These are phyloP conservation scores for Eupithecia dodoneata DNA, from an alignment of 2,888 invertebrate genomes.

Conservation along the genomic window DNA sequence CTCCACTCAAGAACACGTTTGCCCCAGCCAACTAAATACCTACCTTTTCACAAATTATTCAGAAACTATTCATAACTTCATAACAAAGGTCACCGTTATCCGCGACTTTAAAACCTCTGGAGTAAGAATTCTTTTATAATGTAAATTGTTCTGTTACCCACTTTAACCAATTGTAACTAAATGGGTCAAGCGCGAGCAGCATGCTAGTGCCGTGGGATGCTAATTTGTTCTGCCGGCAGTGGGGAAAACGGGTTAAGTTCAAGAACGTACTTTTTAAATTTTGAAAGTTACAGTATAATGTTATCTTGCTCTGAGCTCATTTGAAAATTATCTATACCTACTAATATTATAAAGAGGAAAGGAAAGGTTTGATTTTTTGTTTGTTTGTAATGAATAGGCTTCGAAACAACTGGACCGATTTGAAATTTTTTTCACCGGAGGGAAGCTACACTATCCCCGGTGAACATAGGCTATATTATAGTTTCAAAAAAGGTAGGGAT, in stretches of 20 bases:
- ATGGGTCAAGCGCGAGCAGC: slow-evolving; percentile 59
- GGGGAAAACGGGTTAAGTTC: slow-evolving; percentile 10
- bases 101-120: slow-evolving; percentile 33
- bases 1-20: no score
- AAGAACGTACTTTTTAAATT: not conserved
- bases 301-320: not conserved
- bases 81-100: slow-evolving; percentile 34
- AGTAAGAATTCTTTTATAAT: slow-evolving; percentile 60
- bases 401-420: no score
- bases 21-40: not conserved
- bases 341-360: no score
- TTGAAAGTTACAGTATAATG: not conserved
- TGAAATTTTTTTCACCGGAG: no score
- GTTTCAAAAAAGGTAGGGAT: no score
- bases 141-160: slow-evolving; percentile 57
- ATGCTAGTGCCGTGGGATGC: slow-evolving; percentile 49
- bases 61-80: slow-evolving; percentile 23
- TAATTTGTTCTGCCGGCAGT: slow-evolving; percentile 43
- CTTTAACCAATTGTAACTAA: slow-evolving; percentile 56
- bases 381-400: no score
- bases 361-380: no score
- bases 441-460: no score
- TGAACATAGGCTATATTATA: no score
- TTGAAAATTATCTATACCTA: no score
- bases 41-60: slow-evolving; percentile 22